Percentiles rank a stretch among this genome's conserved stretches.
Conservation (phyloP, 2,888 invertebrate genomes). For the Periphyllus acericola region DNA sequence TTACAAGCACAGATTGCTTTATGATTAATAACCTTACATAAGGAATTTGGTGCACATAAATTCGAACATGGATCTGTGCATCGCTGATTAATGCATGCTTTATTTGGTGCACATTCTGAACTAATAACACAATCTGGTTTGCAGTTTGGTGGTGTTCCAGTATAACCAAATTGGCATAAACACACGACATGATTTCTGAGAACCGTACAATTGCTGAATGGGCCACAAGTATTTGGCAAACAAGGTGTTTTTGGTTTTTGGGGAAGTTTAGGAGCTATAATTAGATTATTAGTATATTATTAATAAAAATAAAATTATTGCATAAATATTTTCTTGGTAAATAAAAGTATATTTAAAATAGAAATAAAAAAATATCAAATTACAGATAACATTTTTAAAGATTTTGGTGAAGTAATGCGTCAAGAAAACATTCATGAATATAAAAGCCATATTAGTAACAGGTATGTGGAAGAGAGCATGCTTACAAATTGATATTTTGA, state of each 20-base stretch:
- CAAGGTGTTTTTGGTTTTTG: constrained; percentile 66
- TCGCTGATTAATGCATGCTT: constrained; percentile 77
- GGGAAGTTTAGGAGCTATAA: constrained; percentile 49
- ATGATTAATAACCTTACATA: constrained; percentile 81
- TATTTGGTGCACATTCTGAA: constrained; percentile 74
- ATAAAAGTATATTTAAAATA: background rate
- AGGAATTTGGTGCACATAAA: constrained; percentile 70
- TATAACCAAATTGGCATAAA: constrained; percentile 73
- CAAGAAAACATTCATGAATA: constrained; percentile 47
- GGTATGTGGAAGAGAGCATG: constrained; percentile 24
- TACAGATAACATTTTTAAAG: background rate
- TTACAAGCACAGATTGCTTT: constrained; percentile 82
- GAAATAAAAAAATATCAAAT: background rate
- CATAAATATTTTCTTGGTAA: constrained; percentile 37
- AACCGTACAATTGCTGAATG: constrained; percentile 67
- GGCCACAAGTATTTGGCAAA: constrained; percentile 67
- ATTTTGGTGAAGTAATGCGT: background rate
- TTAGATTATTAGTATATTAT: constrained; percentile 34
- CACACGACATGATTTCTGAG: constrained; percentile 69
- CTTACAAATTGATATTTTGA: constrained; percentile 64
- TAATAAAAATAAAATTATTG: background rate
- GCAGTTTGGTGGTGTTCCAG: constrained; percentile 71
- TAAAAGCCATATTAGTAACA: constrained; percentile 13
- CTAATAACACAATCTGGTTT: constrained; percentile 82
- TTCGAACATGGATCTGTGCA: constrained; percentile 69